Evolutionary conservation across 1,140 invertebrate species (phyloP), one percentile per base, ranked within the genome.

Genomic region (Hesperophylax magnus): DNA sequence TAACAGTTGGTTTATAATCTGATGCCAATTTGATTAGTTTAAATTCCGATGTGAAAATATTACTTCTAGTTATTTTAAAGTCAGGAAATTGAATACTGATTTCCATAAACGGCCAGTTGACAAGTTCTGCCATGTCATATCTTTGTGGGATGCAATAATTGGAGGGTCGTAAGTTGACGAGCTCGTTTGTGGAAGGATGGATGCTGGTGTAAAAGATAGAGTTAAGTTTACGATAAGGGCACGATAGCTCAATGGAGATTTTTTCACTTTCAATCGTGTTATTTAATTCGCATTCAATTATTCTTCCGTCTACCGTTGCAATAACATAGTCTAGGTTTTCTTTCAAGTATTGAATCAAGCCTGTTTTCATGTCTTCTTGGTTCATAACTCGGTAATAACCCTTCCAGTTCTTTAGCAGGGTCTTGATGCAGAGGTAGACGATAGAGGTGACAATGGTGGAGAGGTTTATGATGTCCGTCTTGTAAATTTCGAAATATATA

Each of bases 81-180:
- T 24, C 15, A 8, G 61, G 61, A 6, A 65, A 17, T 65, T 65
- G 20, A 58, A 65, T 65, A 31, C 11, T 24, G 18, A 27, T 14
- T 24, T 65, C 24, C 20, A 65, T 65, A 24, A 24, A 65, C 3
- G 61, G 61, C 61, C 61, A 65, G 61, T 65, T 65, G 15, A 65
- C 18, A 31, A 65, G 15, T 18, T 65, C 61, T 7, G 61, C 1
- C 18, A 31, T 24, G 4, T 65, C 61, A 14, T 5, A 22, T 17
- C 7, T 17, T 14, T 24, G 18, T 17, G 15, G 20, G 5, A 0
- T 31, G 18, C 20, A 18, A 17, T 22, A 22, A 22, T 31, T 27
- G 2, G 24, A 17, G 4, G 24, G 15, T 11, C 3, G 18, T 15
- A 22, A 22, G 20, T 65, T 22, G 24, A 65, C 24, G 8, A 65